Evolutionary conservation across 64 coral and sea anemone species (phyloP), one percentile per base, ranked within the genome.

Genomic region (Pocillopora verrucosa): DNA sequence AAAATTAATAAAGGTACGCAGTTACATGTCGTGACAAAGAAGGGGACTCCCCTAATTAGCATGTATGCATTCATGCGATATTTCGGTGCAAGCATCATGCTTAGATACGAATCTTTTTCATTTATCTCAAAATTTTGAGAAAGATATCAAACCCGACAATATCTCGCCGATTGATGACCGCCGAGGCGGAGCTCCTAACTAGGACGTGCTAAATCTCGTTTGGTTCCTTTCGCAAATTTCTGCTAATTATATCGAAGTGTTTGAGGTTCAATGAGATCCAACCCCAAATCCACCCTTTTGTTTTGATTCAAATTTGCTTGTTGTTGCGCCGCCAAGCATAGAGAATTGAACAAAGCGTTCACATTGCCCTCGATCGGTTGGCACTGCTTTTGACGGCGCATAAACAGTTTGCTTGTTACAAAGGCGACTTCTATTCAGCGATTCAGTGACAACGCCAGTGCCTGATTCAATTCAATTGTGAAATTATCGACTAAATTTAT

Each of bases 191-290:
- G 30, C 30, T 30, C 30, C 45, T 92, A 87, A 92, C 90, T 73
- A 56, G 83, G 51, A 87, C 34, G 74, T 72, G 83, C 86, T 70
- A 87, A 80, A 92, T 87, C 86, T 87, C 90, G 65, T 92, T 92
- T 87, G 80, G 16, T 78, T 65, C 57, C 78, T 79, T 84, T 87
- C 90, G 77, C 79, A 88, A 93, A 93, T 93, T 93, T 76, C 87
- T 93, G 80, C 87, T 93, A 93, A 93, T 93, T 93, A 93, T 74
- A 93, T 77, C 88, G 74, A 88, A 89, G 87, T 93, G 87, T 89
- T 89, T 72, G 80, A 88, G 87, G 69, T 89, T 93, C 87, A 69
- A 85, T 65, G 60, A 93, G 76, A 93, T 89, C 88, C 82, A 89
- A 80, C 88, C 88, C 87, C 51, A 88, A 80, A 93, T 93, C 92